phyloP scores from a whole-genome alignment of 2,113 vertebrate species.

The Hoplias malabaricus region DNA sequence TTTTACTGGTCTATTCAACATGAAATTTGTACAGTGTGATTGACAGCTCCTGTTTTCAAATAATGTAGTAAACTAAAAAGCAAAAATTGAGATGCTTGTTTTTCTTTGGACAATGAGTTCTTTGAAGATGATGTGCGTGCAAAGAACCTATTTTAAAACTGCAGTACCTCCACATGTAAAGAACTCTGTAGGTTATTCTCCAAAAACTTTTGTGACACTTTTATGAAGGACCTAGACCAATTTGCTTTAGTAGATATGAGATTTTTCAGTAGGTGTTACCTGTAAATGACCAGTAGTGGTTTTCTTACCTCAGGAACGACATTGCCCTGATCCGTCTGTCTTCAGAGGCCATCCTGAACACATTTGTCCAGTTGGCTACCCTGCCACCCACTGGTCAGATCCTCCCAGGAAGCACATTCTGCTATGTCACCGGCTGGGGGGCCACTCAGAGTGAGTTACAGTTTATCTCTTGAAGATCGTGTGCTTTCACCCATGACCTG shows the following conservation, averaged over 20 bases:
- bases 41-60: too few relatives aligned
- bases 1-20: too few relatives aligned
- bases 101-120: too few relatives aligned
- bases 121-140: too few relatives aligned
- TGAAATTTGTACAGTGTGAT: too few relatives aligned
- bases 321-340: slow-evolving; percentile 79
- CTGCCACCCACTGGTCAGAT: slow-evolving; percentile 71
- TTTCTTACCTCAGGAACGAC: slow-evolving; percentile 67
- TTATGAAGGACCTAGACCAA: too few relatives aligned
- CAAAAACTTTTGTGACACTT: too few relatives aligned
- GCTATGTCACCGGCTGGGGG: slow-evolving; percentile 88
- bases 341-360: slow-evolving; percentile 69
- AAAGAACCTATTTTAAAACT: too few relatives aligned
- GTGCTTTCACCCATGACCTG: background rate
- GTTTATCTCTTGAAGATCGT: background rate
- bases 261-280: background rate
- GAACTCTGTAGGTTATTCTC: background rate
- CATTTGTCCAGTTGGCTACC: slow-evolving; percentile 73
- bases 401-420: slow-evolving; percentile 76
- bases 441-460: slow-evolving; percentile 75
- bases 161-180: too few relatives aligned
- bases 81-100: too few relatives aligned
- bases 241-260: too few relatives aligned
- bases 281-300: background rate
- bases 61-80: too few relatives aligned